Evolutionary conservation across 2,797 vertebrate genomes (phyloP), one percentile per base, ranked within the genome.

Genomic region (Crypturellus tataupa): DNA sequence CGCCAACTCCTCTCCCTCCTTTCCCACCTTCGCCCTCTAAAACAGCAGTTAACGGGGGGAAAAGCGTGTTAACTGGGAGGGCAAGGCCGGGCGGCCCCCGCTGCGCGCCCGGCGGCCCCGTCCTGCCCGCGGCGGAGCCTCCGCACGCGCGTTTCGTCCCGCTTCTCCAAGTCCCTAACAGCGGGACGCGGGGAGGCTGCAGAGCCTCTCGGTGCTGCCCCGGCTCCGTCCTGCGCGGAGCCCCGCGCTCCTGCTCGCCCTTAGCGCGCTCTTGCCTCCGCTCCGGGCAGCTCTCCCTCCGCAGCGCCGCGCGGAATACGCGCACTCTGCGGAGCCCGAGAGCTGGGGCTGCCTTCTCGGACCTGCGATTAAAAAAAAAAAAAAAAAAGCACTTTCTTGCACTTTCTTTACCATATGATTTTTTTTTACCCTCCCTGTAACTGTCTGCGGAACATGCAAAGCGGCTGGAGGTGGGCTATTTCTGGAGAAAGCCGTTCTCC

Each of bases 391-490:
- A 46, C 4, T 39, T 39, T 39, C 37, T 39, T 39, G 37, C 42
- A 4, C 68, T 58, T 79, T 73, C 40, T 68, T 90, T 73, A 27
- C 24, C 6, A 1, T 27, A 21, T 7, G 2, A 6, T 1, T 2
- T 13, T 39, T 37, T 29, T 8, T 19, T 17, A 7, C 4, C 4
- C 24, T 7, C 10, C 7, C 8, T 16, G 17, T 73, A 83, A 63
- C 55, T 42, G 37, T 31, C 68, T 49, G 37, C 23, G 58, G 44
- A 84, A 91, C 91, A 85, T 16, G 78, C 56, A 84, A 79, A 93
- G 23, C 33, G 59, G 40, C 27, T 3, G 44, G 62, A 93, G 59
- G 42, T 73, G 67, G 80, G 75, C 53, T 78, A 84, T 78, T 94
- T 90, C 89, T 65, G 80, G 56, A 56, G 39, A 47, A 42, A 91